Evolutionary conservation across 2,113 vertebrate genomes (phyloP).

Genomic region (Camelus bactrianus): DNA sequence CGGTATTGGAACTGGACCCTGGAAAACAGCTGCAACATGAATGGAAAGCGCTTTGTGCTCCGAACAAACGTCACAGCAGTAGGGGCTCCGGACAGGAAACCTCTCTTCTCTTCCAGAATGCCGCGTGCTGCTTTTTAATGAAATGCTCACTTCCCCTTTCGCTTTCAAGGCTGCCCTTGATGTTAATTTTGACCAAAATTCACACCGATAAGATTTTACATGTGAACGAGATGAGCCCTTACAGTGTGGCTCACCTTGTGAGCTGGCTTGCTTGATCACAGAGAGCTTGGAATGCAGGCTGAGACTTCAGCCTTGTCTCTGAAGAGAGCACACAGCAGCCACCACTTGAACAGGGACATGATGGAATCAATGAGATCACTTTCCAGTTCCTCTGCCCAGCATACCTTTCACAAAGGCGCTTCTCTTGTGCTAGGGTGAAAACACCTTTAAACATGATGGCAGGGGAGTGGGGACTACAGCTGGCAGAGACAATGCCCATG

Average conservation of each 20-base stretch:
- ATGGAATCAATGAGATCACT: not conserved
- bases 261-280: not conserved
- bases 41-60: not conserved
- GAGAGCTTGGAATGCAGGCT: not conserved
- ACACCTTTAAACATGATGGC: fast-evolving
- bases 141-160: not conserved
- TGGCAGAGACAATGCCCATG: not conserved
- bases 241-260: not conserved
- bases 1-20: not conserved
- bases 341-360: not conserved
- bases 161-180: not conserved
- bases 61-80: not conserved
- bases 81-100: not conserved
- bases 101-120: not conserved
- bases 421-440: not conserved
- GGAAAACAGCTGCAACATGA: not conserved
- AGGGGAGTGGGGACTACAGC: not conserved
- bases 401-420: not conserved
- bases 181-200: slow-evolving; percentile 31
- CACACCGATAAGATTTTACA: not conserved
- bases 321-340: not conserved
- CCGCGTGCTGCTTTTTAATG: not conserved
- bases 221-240: not conserved
- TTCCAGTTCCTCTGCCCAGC: not conserved
- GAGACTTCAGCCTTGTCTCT: not conserved